Evolutionary conservation across 2,797 vertebrate species (phyloP), one percentile per base, ranked within the genome.

Genomic region (Remorina albescens): DNA sequence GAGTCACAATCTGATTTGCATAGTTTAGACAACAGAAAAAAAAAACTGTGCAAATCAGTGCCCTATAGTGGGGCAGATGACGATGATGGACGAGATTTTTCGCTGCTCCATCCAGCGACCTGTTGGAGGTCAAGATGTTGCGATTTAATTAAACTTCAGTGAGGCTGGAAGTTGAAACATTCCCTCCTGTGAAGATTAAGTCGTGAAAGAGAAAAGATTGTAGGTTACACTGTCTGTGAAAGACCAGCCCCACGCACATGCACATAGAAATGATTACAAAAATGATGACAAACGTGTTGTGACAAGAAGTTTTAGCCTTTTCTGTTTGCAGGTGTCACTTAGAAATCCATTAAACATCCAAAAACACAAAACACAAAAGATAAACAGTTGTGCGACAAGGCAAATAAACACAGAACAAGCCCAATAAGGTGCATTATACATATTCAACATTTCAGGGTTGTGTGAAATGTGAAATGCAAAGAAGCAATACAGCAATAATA

Each of bases 121-220:
- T 73, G 84, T 55, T n/a, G 55, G 84, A 86, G 82, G 65, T 19
- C 64, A 34, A 36, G 57, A 67, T 68, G 76, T 74, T 83, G 71
- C 76, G 84, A 73, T 85, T 67, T 90, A 88, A 89, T 90, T 89
- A 86, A 90, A 82, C 71, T 69, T 9, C 74, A 71, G 58, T 12
- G 21, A 76, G 80, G 69, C 67, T 78, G 76, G 82, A 77, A 81
- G 85, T 63, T 82, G 68, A 85, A 67, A 74, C 56, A 41, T 42
- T 69, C 63, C 83, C 63, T 10, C 58, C 80, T 75, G 82, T 21
- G 64, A 81, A 71, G 80, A 88, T 86, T 77, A 58, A 65, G 71
- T 65, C 81, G 59, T 79, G 59, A 39, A 58, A 58, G 74, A 76
- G 60, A 36, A 34, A 61, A 61, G 46, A 65, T 59, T 56, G 51